phyloP scores from a whole-genome alignment of 1,140 invertebrate genomes.

The Propsilocerus akamusi region DNA sequence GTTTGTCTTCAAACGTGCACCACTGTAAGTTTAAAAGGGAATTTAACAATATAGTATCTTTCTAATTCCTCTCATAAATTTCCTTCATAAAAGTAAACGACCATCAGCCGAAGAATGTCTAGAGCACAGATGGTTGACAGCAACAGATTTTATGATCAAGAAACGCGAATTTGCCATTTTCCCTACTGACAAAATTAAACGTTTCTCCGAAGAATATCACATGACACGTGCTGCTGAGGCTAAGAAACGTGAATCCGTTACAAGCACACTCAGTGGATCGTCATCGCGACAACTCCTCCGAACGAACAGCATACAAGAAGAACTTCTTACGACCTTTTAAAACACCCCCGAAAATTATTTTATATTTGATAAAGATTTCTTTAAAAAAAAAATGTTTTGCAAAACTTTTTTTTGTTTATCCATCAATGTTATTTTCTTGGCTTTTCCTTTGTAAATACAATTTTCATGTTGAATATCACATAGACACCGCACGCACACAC shows the following conservation, averaged over 20 bases:
- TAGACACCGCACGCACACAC: not conserved
- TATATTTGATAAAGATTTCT: too few relatives aligned
- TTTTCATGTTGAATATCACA: not conserved
- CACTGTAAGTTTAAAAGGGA: slow-evolving; percentile 47
- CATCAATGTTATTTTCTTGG: too few relatives aligned
- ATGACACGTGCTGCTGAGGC: slow-evolving; percentile 35
- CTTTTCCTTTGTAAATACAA: slow-evolving; percentile 3
- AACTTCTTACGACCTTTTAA: slow-evolving; percentile 42
- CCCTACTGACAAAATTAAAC: slow-evolving; percentile 35
- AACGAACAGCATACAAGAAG: slow-evolving; percentile 66
- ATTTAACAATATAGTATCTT: slow-evolving; percentile 2
- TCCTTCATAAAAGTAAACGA: slow-evolving; percentile 54
- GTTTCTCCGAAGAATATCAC: slow-evolving; percentile 61
- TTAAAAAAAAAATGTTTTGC: not conserved
- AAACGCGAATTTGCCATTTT: slow-evolving; percentile 79
- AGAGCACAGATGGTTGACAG: slow-evolving; percentile 86
- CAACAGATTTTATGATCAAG: slow-evolving; percentile 82
- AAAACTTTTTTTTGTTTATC: too few relatives aligned
- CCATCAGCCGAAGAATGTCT: slow-evolving; percentile 84
- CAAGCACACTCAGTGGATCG: slow-evolving; percentile 22
- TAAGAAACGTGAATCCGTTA: slow-evolving; percentile 33
- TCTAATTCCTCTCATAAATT: not conserved
- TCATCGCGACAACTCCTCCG: slow-evolving; percentile 38
- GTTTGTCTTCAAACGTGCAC: slow-evolving; percentile 83
- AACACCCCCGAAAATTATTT: too few relatives aligned